Evolutionary conservation across 2,797 vertebrate species (phyloP).

Genomic region (Synaphobranchus kaupii): DNA sequence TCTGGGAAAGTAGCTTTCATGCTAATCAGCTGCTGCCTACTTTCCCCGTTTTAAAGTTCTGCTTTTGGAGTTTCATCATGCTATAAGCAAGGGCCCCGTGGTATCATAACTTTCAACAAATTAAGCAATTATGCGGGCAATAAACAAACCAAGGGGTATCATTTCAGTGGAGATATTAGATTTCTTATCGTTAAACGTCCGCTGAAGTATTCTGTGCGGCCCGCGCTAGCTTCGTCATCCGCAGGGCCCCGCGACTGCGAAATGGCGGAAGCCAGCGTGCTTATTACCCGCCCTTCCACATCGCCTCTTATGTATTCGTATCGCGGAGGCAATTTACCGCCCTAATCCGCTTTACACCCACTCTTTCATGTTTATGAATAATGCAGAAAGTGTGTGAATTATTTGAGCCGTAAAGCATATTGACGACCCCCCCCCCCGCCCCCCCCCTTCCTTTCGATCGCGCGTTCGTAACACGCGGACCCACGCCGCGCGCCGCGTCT

Average conservation of each 20-base stretch:
- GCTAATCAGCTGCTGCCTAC: background rate
- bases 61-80: background rate
- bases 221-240: background rate
- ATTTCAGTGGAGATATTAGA: background rate
- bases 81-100: background rate
- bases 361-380: background rate
- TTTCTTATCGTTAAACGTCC: background rate
- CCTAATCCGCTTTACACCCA: background rate
- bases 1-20: background rate
- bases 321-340: constrained; percentile 14
- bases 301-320: background rate
- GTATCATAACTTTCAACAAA: background rate
- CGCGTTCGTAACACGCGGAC: background rate
- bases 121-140: background rate
- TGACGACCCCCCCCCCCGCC: background rate
- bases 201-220: background rate
- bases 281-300: background rate
- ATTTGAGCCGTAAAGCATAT: background rate
- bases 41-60: background rate
- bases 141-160: background rate
- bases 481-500: background rate
- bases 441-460: background rate
- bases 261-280: background rate
- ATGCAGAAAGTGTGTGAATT: constrained; percentile 15
- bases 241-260: background rate